Base-by-base conservation (phyloP, 1,140 invertebrate species). In the Psix sp. region DNA sequence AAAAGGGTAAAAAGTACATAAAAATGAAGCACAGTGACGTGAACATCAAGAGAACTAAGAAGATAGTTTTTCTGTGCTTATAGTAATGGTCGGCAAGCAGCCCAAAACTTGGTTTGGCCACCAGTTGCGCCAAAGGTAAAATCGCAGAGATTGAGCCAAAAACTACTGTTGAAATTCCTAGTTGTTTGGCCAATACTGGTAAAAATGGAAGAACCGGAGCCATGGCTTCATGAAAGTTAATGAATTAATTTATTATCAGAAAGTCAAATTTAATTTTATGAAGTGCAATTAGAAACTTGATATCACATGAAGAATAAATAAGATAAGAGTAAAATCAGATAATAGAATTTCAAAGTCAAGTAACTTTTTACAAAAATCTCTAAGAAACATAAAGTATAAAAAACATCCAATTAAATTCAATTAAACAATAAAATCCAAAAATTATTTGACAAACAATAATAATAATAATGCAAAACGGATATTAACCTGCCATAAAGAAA, bases 401-500 rank as follows among this genome's bases (percentile, higher is more conserved):
- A 59, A 60, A 38, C 29, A 43, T 36, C 43, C 35, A 51, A 35
- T 48, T 74, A 31, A 14, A 29, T 10, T 26, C 29, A 17, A 15
- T 26, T n/a, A 1, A 3, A 54, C 10, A n/a, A 20, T 56, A n/a
- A 39, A 24, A 57, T 24, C 15, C 33, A 35, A 29, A 40, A 11
- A 40, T 29, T 9, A n/a, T 18, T 18, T 42, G 1, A 4, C 26
- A 10, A 15, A 9, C 15, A 36, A 17, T 13, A 29, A 7, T 14
- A n/a, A 24, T 26, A 39, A n/a, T 1, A n/a, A 46, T 29, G 11
- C 20, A 39, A 24, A 13, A 42, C 4, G 21, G 54, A 17, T 56
- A 88, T 88, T 91, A 86, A 93, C 93, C 92, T 75, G 91, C 92
- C 89, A 94, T 93, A 71, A 94, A 94, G 78, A 93, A 94, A 80